These are phyloP conservation scores for Trypoxylon attenuatum DNA, from an alignment of 2,888 invertebrate genomes.

Conservation along the genomic window DNA sequence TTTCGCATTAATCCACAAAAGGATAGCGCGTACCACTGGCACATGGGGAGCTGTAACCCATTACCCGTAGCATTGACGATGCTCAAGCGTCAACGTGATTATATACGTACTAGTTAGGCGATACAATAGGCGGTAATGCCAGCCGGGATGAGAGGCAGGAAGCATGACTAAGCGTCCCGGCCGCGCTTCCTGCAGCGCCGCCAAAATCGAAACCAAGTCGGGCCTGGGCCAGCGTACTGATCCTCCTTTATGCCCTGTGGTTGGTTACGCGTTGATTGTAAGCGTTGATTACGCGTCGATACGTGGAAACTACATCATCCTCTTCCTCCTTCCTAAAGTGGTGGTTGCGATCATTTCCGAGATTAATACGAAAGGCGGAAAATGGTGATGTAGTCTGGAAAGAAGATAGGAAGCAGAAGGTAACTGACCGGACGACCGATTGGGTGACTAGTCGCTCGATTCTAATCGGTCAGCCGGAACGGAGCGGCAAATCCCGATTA, in stretches of 20 bases:
- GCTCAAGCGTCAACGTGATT: conserved; percentile 23
- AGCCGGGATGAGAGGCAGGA: background rate
- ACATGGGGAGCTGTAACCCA: too few species aligned
- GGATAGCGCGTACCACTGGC: conserved; percentile 7
- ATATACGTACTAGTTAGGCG: conserved; percentile 24
- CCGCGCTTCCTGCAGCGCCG: too few species aligned
- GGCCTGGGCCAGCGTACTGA: too few species aligned
- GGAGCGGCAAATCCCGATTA: conserved; percentile 21
- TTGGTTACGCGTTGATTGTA: too few species aligned
- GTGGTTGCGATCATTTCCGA: too few species aligned
- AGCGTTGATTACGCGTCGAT: too few species aligned
- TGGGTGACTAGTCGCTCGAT: background rate
- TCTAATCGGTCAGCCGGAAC: conserved; percentile 1
- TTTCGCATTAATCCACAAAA: conserved; percentile 25
- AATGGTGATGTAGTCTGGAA: too few species aligned
- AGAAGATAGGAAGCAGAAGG: background rate
- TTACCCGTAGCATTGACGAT: conserved; percentile 13
- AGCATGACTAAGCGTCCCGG: conserved; percentile 10
- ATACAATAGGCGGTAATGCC: conserved; percentile 33
- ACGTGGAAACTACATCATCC: too few species aligned
- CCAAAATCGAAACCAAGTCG: too few species aligned
- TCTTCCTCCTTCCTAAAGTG: too few species aligned
- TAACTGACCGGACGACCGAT: background rate
- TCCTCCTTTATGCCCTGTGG: too few species aligned
- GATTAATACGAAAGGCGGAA: too few species aligned